These are phyloP conservation scores for Trileptium ribeirensis DNA, from an alignment of 2,888 invertebrate species.

Conservation along the genomic window DNA sequence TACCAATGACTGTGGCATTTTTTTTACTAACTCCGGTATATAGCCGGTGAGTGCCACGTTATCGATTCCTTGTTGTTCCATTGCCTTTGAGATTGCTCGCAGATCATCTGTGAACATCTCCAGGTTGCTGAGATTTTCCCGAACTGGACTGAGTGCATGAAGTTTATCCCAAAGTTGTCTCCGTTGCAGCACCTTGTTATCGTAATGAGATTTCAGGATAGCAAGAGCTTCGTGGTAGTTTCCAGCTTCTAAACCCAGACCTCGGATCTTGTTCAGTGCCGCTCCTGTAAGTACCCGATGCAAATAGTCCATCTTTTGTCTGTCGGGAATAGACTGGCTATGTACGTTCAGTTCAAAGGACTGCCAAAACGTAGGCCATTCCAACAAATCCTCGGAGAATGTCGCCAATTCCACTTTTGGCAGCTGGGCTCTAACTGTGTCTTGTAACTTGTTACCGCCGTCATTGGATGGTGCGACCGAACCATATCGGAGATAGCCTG, in stretches of 20 bases:
- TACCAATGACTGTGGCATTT: neutral
- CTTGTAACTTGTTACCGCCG: neutral
- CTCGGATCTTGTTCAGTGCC: neutral
- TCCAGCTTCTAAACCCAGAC: neutral
- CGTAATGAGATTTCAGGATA: neutral
- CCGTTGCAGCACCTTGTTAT: neutral
- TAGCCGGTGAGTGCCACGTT: neutral
- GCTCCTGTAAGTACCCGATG: neutral
- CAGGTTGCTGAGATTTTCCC: neutral
- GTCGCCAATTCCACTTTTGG: neutral
- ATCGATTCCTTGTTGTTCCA: neutral
- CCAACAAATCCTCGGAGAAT: neutral
- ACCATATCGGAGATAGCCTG: too few species aligned
- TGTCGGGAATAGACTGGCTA: neutral
- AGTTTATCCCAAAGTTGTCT: neutral
- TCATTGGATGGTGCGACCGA: too few species aligned
- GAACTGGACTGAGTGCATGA: neutral
- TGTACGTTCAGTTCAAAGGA: neutral
- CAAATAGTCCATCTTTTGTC: conserved; percentile 1
- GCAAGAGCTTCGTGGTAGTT: neutral
- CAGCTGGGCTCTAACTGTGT: neutral
- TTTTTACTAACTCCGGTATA: neutral
- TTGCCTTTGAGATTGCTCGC: neutral
- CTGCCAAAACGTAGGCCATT: conserved; percentile 1
- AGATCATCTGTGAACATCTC: neutral